Percentiles rank a stretch among this genome's conserved stretches.
phyloP scores from a whole-genome alignment of 2,113 vertebrate genomes.

The Lathamus discolor region DNA sequence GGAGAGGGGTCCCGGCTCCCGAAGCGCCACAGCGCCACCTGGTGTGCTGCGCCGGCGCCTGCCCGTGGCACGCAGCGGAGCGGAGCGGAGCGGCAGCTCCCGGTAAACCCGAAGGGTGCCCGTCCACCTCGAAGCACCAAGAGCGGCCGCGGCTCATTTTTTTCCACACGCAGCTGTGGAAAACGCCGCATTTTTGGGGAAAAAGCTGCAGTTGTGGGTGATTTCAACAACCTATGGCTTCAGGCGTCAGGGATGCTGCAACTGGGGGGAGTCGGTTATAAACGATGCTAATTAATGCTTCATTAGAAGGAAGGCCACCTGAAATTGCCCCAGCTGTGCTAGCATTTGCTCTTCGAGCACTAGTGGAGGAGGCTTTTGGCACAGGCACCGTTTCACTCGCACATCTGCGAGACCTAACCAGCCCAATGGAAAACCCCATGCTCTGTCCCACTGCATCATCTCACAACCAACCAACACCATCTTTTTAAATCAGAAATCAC shows the following conservation, averaged over 20 bases:
- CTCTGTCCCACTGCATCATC: accelerated
- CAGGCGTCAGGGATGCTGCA: not conserved
- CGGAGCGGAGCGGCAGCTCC: not conserved
- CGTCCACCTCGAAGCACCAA: accelerated
- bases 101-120: accelerated
- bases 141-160: accelerated
- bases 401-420: accelerated
- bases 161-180: not conserved
- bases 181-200: not conserved
- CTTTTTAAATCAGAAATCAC: not conserved
- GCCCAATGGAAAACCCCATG: accelerated
- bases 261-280: accelerated
- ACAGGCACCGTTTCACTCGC: accelerated
- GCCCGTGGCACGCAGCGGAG: not conserved
- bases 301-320: accelerated
- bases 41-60: not conserved
- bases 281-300: accelerated
- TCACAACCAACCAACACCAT: accelerated
- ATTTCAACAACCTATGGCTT: accelerated
- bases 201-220: not conserved
- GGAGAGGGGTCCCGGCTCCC: not conserved
- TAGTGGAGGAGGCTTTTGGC: accelerated
- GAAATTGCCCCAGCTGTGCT: accelerated
- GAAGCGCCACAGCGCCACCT: not conserved
- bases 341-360: accelerated